These are phyloP conservation scores for Eretmocerus hayati DNA, from an alignment of 2,888 invertebrate species.

Conservation along the genomic window DNA sequence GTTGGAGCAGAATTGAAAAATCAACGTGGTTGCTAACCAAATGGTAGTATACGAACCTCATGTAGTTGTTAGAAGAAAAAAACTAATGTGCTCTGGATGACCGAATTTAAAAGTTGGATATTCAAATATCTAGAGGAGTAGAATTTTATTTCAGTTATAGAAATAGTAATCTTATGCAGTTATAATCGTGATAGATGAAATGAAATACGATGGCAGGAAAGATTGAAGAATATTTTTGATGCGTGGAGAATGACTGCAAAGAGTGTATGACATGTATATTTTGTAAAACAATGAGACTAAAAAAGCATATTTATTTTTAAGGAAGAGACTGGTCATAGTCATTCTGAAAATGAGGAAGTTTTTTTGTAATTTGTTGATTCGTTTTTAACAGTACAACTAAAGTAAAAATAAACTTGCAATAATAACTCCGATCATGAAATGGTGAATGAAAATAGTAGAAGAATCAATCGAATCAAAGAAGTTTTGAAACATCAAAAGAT, in stretches of 20 bases:
- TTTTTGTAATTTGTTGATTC: slow-evolving; percentile 22
- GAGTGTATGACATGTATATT: slow-evolving; percentile 38
- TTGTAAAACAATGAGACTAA: slow-evolving; percentile 30
- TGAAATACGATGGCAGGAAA: neutral
- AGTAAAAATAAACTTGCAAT: too few species aligned
- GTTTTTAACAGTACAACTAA: too few species aligned
- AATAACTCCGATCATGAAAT: too few species aligned
- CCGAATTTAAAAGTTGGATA: slow-evolving; percentile 7
- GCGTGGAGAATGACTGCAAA: slow-evolving; percentile 22
- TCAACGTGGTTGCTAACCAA: too few species aligned
- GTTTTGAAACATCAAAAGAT: neutral
- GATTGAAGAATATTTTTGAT: slow-evolving; percentile 31
- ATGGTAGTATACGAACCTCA: too few species aligned
- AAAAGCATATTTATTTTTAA: slow-evolving; percentile 37
- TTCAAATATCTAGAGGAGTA: slow-evolving; percentile 20
- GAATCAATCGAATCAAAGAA: neutral
- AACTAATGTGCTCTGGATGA: too few species aligned
- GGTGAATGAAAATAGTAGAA: too few species aligned
- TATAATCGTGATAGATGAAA: slow-evolving; percentile 8
- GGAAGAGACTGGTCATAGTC: slow-evolving; percentile 31
- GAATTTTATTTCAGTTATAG: slow-evolving; percentile 14
- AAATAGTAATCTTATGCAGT: slow-evolving; percentile 10
- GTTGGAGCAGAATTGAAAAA: too few species aligned
- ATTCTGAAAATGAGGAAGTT: slow-evolving; percentile 24
- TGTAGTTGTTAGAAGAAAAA: too few species aligned